Percentiles rank a stretch among this genome's conserved stretches.
Conservation (phyloP, 2,797 vertebrate species). For the Fistularia tabacaria region DNA sequence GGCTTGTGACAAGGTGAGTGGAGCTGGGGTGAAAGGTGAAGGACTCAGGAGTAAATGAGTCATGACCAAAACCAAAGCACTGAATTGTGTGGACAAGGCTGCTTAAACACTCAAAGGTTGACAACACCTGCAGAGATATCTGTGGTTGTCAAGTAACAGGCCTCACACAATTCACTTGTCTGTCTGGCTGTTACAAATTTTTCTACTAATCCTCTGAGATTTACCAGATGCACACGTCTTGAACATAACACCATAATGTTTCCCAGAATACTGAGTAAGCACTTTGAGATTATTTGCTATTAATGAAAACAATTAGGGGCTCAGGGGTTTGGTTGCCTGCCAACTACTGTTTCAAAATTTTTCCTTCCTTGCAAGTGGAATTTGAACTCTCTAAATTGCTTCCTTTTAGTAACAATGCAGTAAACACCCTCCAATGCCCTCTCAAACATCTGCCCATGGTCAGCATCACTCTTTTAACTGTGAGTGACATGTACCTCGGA, state of each 20-base stretch:
- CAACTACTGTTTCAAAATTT: conserved; percentile 71
- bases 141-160: conserved; percentile 15
- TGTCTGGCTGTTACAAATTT: conserved; percentile 52
- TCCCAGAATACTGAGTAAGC: conserved; percentile 61
- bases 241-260: conserved; percentile 60
- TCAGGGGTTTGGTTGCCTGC: conserved; percentile 62
- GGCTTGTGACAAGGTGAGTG: conserved; percentile 58
- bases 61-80: conserved; percentile 68
- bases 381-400: conserved; percentile 69
- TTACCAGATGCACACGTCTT: conserved; percentile 59
- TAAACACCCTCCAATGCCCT: conserved; percentile 65
- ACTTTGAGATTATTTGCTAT: conserved; percentile 69
- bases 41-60: conserved; percentile 74
- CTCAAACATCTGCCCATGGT: conserved; percentile 63
- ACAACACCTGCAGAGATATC: conserved; percentile 26
- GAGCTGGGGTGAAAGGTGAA: conserved; percentile 70
- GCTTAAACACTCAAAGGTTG: conserved; percentile 48
- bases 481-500: conserved; percentile 58
- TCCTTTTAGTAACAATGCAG: conserved; percentile 67
- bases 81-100: conserved; percentile 55
- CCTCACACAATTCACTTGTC: conserved; percentile 37
- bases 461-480: conserved; percentile 64
- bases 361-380: conserved; percentile 58
- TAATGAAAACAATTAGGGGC: conserved; percentile 72
- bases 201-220: conserved; percentile 53